These are phyloP conservation scores for Microcebus lehilahytsara DNA, from an alignment of 2,113 vertebrate genomes.

Conservation along the genomic window DNA sequence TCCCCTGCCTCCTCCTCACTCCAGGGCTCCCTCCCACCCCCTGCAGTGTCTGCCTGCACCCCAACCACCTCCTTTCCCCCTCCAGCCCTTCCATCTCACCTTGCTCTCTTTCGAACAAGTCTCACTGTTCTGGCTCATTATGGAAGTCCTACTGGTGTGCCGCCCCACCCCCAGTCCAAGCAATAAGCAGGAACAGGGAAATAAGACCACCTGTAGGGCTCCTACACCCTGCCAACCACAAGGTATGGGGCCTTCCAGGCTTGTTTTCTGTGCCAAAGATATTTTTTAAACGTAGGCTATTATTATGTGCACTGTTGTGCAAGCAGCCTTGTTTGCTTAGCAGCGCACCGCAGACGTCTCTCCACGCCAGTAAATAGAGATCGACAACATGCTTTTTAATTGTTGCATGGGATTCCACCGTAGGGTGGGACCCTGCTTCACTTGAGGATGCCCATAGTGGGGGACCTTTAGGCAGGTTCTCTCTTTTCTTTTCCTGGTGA, in stretches of 20 bases:
- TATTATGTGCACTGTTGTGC: background rate
- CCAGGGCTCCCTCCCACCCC: background rate
- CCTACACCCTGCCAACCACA: background rate
- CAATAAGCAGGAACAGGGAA: slow-evolving; percentile 3
- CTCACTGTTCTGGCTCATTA: slow-evolving; percentile 40
- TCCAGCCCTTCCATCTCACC: background rate
- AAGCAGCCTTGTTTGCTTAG: slow-evolving; percentile 56
- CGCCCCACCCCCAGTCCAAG: background rate
- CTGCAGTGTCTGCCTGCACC: background rate
- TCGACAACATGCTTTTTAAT: slow-evolving; percentile 52
- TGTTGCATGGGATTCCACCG: background rate
- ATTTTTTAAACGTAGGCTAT: slow-evolving; percentile 13
- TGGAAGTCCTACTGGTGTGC: background rate
- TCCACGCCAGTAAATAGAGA: slow-evolving; percentile 44
- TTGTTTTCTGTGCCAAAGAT: slow-evolving; percentile 1
- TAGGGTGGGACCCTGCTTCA: background rate
- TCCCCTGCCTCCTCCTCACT: background rate
- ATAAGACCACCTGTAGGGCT: background rate
- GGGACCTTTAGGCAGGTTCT: background rate
- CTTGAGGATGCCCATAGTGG: fast-evolving
- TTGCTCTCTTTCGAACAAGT: background rate
- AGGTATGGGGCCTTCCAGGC: background rate
- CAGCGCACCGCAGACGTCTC: background rate
- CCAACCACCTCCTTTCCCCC: background rate
- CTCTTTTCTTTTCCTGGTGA: background rate